A percentile compares a stretch with the other conserved stretches of the same genome.
phyloP scores from a whole-genome alignment of 2,888 invertebrate species.

The Polydrusus cervinus region DNA sequence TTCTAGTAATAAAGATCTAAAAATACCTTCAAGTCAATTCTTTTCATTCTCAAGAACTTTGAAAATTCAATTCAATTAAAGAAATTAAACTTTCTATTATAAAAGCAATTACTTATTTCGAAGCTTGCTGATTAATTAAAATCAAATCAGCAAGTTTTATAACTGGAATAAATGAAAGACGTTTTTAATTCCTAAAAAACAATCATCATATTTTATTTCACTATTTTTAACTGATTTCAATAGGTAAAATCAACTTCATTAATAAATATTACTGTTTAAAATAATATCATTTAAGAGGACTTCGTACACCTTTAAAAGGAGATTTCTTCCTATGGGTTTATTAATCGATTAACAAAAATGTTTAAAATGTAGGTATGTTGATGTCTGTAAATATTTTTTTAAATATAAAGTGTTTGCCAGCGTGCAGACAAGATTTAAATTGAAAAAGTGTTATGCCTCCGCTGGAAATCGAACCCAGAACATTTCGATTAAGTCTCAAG shows the following conservation, averaged over 20 bases:
- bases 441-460: no score
- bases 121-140: slow-evolving; percentile 44
- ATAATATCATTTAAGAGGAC: no score
- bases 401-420: no score
- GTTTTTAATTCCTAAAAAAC: slow-evolving; percentile 6
- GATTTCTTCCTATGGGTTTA: no score
- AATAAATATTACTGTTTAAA: background rate
- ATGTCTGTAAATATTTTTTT: no score
- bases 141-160: slow-evolving; percentile 35
- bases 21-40: background rate
- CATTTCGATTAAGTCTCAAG: no score
- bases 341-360: no score
- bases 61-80: background rate
- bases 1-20: background rate
- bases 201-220: background rate
- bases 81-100: slow-evolving; percentile 25
- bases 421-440: no score
- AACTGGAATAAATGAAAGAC: slow-evolving; percentile 16
- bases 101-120: slow-evolving; percentile 27
- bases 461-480: no score
- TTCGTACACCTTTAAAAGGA: no score
- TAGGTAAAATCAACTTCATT: background rate
- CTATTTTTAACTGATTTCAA: background rate
- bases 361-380: no score
- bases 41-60: background rate